Base-by-base conservation (phyloP, 2,113 vertebrate genomes). In the Damaliscus lunatus region DNA sequence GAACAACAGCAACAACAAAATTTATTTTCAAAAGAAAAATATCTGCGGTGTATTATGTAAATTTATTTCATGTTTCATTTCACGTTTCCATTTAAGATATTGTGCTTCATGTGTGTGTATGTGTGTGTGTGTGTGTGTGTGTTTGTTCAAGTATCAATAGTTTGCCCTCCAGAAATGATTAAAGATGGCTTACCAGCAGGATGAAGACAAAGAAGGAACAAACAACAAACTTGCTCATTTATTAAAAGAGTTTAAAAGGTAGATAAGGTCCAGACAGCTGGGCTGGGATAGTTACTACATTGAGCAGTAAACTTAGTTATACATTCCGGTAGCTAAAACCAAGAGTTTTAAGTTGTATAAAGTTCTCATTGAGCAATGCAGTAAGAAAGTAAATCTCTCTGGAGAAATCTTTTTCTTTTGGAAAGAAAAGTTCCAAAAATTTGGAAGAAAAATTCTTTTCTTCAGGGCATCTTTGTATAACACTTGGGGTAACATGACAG, bases 11-110 rank as follows among this genome's bases (percentile, higher is more conserved):
- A 43, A 43, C 71, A 43, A 43, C 71, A 71, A 77, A 64, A 40
- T 83, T 62, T 67, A 59, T 81, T 96, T 96, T 88, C 59, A 52
- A 84, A 91, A 94, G 36, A 36, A 84, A 88, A 95, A 77, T 57
- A 40, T 36, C 53, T 93, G 33, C 16, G 64, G 15, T 81, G 29
- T 92, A 23, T 33, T 96, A 3, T 55, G 6, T 95, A 90, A 92
- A n/a, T 94, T 92, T 62, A 84, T 92, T 64, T 95, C 21, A 5
- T 84, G 48, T 87, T 90, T 92, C 15, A 81, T 83, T 82, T 96
- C 31, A 82, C 40, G 27, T 16, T 95, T 95, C 40, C 5, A 67
- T 0, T 93, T 93, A 91, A 88, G 62, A 27, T 90, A 6, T 52
- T 86, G 5, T 85, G 19, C 43, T 46, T 25, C 7, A 36, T 36